A percentile compares a stretch with the other conserved stretches of the same genome.
These are phyloP conservation scores for Tribolium madens DNA, from an alignment of 1,140 invertebrate genomes.

Conservation along the genomic window DNA sequence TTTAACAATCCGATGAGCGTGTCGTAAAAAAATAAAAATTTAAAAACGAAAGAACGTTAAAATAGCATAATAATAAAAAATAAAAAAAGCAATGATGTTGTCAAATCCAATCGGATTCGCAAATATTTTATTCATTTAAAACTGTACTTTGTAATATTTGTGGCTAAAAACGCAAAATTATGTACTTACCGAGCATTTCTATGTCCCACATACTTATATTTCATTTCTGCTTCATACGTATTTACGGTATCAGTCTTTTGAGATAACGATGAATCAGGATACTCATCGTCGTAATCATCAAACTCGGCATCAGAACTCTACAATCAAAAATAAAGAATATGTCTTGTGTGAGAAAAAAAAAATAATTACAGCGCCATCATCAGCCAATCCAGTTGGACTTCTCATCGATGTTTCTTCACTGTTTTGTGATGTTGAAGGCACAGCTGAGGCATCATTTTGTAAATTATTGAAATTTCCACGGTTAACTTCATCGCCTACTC, in stretches of 20 bases:
- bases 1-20: too few relatives aligned
- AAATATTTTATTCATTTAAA: too few relatives aligned
- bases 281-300: slow-evolving; percentile 56
- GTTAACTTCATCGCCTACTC: slow-evolving; percentile 51
- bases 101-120: too few relatives aligned
- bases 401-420: neutral
- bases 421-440: slow-evolving; percentile 40
- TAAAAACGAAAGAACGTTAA: too few relatives aligned
- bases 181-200: slow-evolving; percentile 79
- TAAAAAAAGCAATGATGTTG: too few relatives aligned
- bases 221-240: slow-evolving; percentile 68
- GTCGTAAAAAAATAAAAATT: too few relatives aligned
- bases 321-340: neutral
- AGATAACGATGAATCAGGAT: slow-evolving; percentile 27
- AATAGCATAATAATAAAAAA: too few relatives aligned
- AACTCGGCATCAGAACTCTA: slow-evolving; percentile 53
- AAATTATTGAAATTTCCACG: slow-evolving; percentile 20
- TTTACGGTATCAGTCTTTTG: slow-evolving; percentile 49
- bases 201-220: slow-evolving; percentile 83
- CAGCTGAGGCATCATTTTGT: slow-evolving; percentile 25
- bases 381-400: neutral
- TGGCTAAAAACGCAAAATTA: too few relatives aligned
- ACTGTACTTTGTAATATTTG: too few relatives aligned
- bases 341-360: neutral
- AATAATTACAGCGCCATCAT: slow-evolving; percentile 27